phyloP scores from a whole-genome alignment of 1,140 invertebrate species.

The Rhopalosiphum padi region DNA sequence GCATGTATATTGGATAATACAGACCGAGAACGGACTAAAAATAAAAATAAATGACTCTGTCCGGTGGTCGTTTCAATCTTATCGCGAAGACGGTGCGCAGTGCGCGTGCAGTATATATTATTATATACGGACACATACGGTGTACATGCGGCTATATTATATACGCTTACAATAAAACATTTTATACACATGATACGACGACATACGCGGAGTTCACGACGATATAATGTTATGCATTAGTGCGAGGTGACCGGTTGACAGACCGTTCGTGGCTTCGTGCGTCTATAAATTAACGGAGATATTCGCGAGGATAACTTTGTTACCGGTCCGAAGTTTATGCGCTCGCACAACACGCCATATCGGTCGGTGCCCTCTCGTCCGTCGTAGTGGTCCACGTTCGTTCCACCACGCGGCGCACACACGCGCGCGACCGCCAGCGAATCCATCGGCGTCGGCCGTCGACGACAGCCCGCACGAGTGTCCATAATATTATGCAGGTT shows the following conservation, averaged over 20 bases:
- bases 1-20: background rate
- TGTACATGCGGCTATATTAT: no score
- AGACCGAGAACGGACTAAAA: background rate
- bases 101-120: background rate
- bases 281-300: slow-evolving; percentile 44
- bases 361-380: slow-evolving; percentile 33
- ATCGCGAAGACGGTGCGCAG: background rate
- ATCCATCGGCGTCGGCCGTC: background rate
- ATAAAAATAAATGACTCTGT: background rate
- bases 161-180: no score
- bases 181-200: background rate
- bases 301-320: slow-evolving; percentile 34
- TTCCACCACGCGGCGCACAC: background rate
- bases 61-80: slow-evolving; percentile 6
- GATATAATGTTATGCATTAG: background rate
- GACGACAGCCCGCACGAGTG: no score
- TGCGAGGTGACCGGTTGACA: slow-evolving; percentile 5
- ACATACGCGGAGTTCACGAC: background rate
- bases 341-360: slow-evolving; percentile 10
- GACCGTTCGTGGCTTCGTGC: background rate
- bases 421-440: background rate
- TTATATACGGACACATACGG: no score
- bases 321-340: slow-evolving; percentile 24
- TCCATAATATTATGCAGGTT: no score
- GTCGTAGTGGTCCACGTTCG: background rate